Evolutionary conservation across 2,888 invertebrate species (phyloP).

Genomic region (Spisula subtruncata): DNA sequence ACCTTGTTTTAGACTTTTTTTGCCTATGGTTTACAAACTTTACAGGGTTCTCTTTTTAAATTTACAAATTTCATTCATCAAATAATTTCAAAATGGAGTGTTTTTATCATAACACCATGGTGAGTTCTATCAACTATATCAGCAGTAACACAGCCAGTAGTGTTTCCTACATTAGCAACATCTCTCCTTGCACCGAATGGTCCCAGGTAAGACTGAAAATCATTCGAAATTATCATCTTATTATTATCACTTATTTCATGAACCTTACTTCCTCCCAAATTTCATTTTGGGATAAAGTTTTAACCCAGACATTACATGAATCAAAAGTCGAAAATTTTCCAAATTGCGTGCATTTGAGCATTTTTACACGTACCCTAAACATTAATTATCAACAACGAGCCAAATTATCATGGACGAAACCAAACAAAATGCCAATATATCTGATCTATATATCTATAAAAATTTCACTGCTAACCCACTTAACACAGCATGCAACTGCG

Average conservation of each 20-base stretch:
- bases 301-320: background rate
- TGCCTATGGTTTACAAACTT: background rate
- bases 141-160: background rate
- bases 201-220: conserved; percentile 4
- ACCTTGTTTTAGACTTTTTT: background rate
- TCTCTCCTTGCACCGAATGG: background rate
- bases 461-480: background rate
- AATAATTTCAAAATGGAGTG: conserved; percentile 23
- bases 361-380: background rate
- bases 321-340: background rate
- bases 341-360: background rate
- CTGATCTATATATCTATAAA: background rate
- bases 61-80: background rate
- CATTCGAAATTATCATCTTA: too few species aligned
- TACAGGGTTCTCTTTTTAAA: background rate
- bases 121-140: conserved; percentile 15
- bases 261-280: conserved; percentile 17
- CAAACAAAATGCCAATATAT: background rate
- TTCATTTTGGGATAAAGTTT: background rate
- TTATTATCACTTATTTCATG: conserved; percentile 36
- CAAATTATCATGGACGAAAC: background rate
- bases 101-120: conserved; percentile 25
- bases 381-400: conserved; percentile 17
- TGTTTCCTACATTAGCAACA: conserved; percentile 41
- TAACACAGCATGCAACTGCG: background rate